phyloP scores from a whole-genome alignment of 2,113 vertebrate species.

The Carassius auratus region DNA sequence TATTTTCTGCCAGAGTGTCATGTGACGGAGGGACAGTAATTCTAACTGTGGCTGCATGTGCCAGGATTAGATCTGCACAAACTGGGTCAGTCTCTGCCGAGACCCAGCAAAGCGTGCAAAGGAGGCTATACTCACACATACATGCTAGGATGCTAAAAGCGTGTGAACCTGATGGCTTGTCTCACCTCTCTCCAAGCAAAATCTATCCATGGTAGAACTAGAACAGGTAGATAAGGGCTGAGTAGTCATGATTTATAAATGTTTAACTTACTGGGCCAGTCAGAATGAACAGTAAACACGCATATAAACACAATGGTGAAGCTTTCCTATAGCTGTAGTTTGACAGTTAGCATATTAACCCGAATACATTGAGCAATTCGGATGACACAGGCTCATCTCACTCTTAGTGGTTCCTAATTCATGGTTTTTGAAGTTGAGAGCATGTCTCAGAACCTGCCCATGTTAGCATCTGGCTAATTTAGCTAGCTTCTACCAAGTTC shows the following conservation, averaged over 20 bases:
- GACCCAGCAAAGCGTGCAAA: conserved; percentile 13
- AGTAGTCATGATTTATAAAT: neutral
- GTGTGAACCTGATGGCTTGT: neutral
- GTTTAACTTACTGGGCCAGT: neutral
- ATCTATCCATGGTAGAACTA: neutral
- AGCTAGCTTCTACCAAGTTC: neutral
- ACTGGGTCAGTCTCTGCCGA: conserved; percentile 51
- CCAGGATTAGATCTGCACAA: conserved; percentile 49
- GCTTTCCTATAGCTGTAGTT: neutral
- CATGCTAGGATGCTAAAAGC: neutral
- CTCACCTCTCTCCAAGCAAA: neutral
- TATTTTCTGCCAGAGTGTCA: conserved; percentile 15
- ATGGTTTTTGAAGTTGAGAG: neutral
- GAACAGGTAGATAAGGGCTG: conserved; percentile 10
- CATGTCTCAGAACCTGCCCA: neutral
- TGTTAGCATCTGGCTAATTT: neutral
- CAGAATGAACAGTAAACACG: neutral
- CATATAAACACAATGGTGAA: neutral
- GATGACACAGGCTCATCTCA: neutral
- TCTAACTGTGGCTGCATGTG: conserved; percentile 33
- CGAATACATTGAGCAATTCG: neutral
- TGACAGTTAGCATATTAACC: neutral
- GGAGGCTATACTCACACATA: conserved; percentile 26
- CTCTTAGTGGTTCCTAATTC: neutral
- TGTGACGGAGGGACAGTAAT: conserved; percentile 33